Conservation (phyloP, 2,888 invertebrate species). For the Pammene fasciana region DNA sequence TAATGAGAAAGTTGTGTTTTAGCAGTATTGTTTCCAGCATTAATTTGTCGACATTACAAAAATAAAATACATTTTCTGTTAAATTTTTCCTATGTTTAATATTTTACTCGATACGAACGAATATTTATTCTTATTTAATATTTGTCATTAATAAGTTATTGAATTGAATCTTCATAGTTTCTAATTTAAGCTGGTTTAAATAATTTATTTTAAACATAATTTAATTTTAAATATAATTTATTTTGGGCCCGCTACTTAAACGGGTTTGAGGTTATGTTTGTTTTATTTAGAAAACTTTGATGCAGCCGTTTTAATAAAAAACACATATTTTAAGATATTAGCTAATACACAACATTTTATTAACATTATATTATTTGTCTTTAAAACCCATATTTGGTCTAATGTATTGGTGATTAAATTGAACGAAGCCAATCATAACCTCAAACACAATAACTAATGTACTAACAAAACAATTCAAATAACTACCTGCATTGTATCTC, state of each 20-base stretch:
- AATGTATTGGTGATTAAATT: neutral
- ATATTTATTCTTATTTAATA: conserved; percentile 39
- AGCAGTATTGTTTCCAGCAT: neutral
- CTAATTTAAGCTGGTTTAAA: conserved; percentile 38
- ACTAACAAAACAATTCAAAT: conserved; percentile 20
- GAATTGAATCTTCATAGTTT: conserved; percentile 40
- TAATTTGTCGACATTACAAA: neutral
- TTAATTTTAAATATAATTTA: conserved; percentile 29
- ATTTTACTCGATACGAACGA: conserved; percentile 24
- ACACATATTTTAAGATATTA: too few relatives aligned
- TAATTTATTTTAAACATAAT: conserved; percentile 38
- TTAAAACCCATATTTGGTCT: neutral
- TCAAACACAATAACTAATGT: conserved; percentile 1
- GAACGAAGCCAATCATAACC: conserved; percentile 11
- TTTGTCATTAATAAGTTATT: conserved; percentile 37
- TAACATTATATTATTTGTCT: too few relatives aligned
- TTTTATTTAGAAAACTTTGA: neutral
- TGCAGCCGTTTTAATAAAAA: neutral
- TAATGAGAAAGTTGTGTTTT: conserved; percentile 2
- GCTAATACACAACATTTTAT: too few relatives aligned
- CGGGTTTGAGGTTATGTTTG: conserved; percentile 27
- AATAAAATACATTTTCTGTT: conserved; percentile 7
- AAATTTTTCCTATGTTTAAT: conserved; percentile 16
- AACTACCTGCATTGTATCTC: conserved; percentile 34
- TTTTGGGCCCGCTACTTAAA: conserved; percentile 37